These are phyloP conservation scores for Corydoras sp. DNA, from an alignment of 2,113 vertebrate genomes.

Conservation along the genomic window DNA sequence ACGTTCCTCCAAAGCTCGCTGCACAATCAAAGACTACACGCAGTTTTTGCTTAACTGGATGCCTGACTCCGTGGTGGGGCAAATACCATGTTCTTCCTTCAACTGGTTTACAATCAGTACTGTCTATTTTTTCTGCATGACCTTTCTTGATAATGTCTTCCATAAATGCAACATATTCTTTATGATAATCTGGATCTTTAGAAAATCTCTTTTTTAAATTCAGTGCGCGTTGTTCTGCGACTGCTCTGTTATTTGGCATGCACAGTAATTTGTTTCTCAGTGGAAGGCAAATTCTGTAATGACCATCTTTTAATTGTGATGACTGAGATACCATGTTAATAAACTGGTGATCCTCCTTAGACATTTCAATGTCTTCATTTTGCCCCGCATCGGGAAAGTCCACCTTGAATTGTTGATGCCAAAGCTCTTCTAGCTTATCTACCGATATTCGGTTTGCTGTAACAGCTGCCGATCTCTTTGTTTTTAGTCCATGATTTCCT, in stretches of 20 bases:
- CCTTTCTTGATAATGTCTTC: neutral
- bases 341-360: slow-evolving; percentile 22
- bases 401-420: slow-evolving; percentile 6
- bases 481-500: too few species aligned
- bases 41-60: slow-evolving; percentile 15
- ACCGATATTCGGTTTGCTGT: too few species aligned
- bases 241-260: too few species aligned
- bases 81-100: slow-evolving; percentile 24
- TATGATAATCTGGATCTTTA: too few species aligned
- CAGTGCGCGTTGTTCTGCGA: too few species aligned
- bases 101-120: neutral
- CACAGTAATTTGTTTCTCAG: too few species aligned
- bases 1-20: neutral
- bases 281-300: too few species aligned
- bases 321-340: neutral
- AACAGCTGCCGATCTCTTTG: too few species aligned
- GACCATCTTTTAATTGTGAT: too few species aligned
- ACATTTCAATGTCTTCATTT: neutral
- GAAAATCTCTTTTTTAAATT: too few species aligned
- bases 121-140: slow-evolving; percentile 10
- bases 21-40: slow-evolving; percentile 32
- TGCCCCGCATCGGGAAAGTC: slow-evolving; percentile 18
- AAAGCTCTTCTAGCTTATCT: slow-evolving; percentile 1
- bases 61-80: slow-evolving; percentile 24
- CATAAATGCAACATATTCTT: too few species aligned